Conservation (phyloP, 2,113 vertebrate genomes). For the Paramisgurnus dabryanus region DNA sequence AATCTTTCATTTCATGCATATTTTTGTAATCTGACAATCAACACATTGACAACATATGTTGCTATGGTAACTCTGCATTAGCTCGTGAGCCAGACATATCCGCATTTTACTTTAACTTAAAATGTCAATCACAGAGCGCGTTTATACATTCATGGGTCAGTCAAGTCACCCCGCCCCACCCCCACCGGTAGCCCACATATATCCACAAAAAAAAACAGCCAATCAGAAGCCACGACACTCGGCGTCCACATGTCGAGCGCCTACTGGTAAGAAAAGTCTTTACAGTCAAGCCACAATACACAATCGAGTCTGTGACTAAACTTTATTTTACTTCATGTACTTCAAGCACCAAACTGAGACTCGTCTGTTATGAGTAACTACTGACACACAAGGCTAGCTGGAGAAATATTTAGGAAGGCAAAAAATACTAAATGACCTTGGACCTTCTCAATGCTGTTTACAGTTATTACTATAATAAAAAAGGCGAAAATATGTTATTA, state of each 20-base stretch:
- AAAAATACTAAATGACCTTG: slow-evolving; percentile 24
- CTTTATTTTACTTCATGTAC: not conserved
- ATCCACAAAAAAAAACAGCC: slow-evolving; percentile 30
- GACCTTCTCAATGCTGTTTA: not conserved
- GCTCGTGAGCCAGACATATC: not conserved
- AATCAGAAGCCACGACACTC: slow-evolving; percentile 43
- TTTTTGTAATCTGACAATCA: not conserved
- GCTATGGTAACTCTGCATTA: not conserved
- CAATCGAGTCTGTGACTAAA: not conserved
- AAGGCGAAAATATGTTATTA: not conserved
- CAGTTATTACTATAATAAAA: slow-evolving; percentile 10
- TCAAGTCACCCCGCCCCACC: slow-evolving; percentile 21
- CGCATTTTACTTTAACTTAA: slow-evolving; percentile 1
- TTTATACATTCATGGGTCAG: slow-evolving; percentile 11
- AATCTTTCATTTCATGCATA: not conserved
- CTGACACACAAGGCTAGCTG: not conserved
- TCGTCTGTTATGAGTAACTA: not conserved
- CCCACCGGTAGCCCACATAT: slow-evolving; percentile 28
- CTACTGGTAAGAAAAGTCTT: slow-evolving; percentile 27
- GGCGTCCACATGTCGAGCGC: slow-evolving; percentile 48
- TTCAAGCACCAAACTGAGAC: slow-evolving; percentile 17
- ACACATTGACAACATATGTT: not conserved
- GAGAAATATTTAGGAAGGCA: not conserved
- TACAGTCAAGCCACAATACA: slow-evolving; percentile 35
- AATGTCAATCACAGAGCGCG: slow-evolving; percentile 11